Evolutionary conservation across 1,140 invertebrate species (phyloP).

Genomic region (Sarcophaga bullata): DNA sequence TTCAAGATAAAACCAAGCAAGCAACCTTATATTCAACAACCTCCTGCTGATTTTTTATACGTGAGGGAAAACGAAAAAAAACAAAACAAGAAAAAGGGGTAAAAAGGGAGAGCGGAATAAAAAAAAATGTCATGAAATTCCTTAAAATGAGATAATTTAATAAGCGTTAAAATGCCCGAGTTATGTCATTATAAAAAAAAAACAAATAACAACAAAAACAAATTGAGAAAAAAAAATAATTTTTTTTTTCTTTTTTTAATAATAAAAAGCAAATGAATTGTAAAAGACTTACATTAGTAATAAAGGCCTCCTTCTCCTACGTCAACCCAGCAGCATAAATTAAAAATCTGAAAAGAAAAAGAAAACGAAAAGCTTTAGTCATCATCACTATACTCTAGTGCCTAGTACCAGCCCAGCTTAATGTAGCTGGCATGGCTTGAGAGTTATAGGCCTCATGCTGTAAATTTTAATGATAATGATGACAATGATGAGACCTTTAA

Average conservation of each 20-base stretch:
- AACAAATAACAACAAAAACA: slow-evolving; percentile 42
- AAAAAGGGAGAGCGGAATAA: not conserved
- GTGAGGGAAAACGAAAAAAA: too few relatives aligned
- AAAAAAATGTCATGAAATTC: slow-evolving; percentile 27
- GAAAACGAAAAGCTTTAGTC: too few relatives aligned
- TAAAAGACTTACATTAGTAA: too few relatives aligned
- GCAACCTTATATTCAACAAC: not conserved
- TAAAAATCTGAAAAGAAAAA: not conserved
- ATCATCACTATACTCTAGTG: too few relatives aligned
- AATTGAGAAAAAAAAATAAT: not conserved
- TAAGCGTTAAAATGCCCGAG: slow-evolving; percentile 66
- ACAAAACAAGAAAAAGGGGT: too few relatives aligned
- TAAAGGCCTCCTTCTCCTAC: not conserved
- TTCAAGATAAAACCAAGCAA: slow-evolving; percentile 4
- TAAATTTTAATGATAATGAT: slow-evolving; percentile 40
- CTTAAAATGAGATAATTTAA: slow-evolving; percentile 65
- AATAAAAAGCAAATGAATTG: not conserved
- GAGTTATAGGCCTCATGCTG: not conserved
- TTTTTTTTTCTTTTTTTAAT: not conserved
- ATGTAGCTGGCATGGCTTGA: not conserved
- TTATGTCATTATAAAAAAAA: slow-evolving; percentile 66
- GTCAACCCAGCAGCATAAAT: not conserved
- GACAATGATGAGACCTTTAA: slow-evolving; percentile 26
- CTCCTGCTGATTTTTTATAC: not conserved
- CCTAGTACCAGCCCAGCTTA: not conserved